phyloP scores from a whole-genome alignment of 2,888 invertebrate species.

The Loripinus fragilis region DNA sequence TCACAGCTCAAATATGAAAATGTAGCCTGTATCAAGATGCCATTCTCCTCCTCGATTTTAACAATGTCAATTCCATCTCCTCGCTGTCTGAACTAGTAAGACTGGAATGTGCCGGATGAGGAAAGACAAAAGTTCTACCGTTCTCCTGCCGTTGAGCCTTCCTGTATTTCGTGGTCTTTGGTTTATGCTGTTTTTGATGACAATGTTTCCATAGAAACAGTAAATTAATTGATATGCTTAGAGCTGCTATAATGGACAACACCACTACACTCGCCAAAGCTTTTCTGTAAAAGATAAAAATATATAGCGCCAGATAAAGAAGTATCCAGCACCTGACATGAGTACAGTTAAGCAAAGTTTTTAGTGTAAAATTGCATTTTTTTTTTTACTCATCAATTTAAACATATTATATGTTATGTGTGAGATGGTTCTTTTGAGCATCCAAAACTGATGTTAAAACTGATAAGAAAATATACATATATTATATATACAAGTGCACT shows the following conservation, averaged over 20 bases:
- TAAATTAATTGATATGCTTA: constrained; percentile 67
- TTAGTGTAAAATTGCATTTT: no score
- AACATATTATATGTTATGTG: no score
- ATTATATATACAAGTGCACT: no score
- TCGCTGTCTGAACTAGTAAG: constrained; percentile 45
- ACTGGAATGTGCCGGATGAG: constrained; percentile 34
- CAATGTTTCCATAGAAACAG: constrained; percentile 62
- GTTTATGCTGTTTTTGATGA: constrained; percentile 35
- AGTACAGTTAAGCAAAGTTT: no score
- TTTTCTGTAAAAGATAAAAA: constrained; percentile 60
- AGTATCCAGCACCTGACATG: no score
- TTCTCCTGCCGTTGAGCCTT: constrained; percentile 33
- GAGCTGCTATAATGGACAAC: constrained; percentile 59
- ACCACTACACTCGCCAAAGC: constrained; percentile 57
- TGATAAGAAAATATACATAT: no score
- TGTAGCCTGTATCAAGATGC: constrained; percentile 3
- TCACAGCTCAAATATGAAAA: no score
- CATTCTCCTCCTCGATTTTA: background rate
- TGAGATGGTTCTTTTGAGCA: no score
- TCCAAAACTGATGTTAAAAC: no score
- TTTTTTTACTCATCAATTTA: no score
- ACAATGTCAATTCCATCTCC: constrained; percentile 35
- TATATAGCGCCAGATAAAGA: no score
- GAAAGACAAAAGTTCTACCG: constrained; percentile 42
- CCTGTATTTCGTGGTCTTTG: constrained; percentile 31